Evolutionary conservation across 2,888 invertebrate genomes (phyloP).

Genomic region (Drosophila mimetica): DNA sequence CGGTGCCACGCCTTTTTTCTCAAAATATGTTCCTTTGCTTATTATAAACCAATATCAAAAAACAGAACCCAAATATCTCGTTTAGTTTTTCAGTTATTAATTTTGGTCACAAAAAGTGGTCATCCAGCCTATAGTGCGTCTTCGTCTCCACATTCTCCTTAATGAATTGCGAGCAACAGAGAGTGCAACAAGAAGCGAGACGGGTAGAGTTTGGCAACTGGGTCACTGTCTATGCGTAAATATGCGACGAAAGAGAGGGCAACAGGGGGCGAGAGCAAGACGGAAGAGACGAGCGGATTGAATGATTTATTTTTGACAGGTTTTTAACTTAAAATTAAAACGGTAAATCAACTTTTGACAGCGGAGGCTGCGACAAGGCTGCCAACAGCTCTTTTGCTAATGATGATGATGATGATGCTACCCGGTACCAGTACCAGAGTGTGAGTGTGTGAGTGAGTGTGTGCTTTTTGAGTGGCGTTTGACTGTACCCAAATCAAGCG

Average conservation of each 20-base stretch:
- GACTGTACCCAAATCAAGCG: conserved; percentile 76
- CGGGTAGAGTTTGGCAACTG: conserved; percentile 45
- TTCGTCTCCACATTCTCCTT: conserved; percentile 15
- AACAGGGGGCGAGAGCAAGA: conserved; percentile 22
- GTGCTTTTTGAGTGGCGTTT: conserved; percentile 44
- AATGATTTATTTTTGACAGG: conserved; percentile 84
- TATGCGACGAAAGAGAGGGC: conserved; percentile 7
- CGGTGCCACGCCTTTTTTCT: no score
- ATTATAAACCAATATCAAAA: no score
- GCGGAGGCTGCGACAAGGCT: conserved; percentile 73
- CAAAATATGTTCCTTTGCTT: no score
- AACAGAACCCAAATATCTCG: no score
- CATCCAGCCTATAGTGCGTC: no score
- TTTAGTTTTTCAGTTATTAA: no score
- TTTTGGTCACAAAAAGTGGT: no score
- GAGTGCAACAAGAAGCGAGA: conserved; percentile 5
- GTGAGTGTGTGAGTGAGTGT: conserved; percentile 21
- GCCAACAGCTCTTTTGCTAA: conserved; percentile 71
- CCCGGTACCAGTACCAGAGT: conserved; percentile 45
- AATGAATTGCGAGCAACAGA: conserved; percentile 51
- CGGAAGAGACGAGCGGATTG: conserved; percentile 65
- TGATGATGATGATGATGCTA: conserved; percentile 78
- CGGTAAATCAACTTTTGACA: conserved; percentile 83
- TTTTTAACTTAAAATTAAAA: conserved; percentile 84
- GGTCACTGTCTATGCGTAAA: conserved; percentile 73